These are phyloP conservation scores for Mactra quadrangularis DNA, from an alignment of 1,140 invertebrate genomes.

Conservation along the genomic window DNA sequence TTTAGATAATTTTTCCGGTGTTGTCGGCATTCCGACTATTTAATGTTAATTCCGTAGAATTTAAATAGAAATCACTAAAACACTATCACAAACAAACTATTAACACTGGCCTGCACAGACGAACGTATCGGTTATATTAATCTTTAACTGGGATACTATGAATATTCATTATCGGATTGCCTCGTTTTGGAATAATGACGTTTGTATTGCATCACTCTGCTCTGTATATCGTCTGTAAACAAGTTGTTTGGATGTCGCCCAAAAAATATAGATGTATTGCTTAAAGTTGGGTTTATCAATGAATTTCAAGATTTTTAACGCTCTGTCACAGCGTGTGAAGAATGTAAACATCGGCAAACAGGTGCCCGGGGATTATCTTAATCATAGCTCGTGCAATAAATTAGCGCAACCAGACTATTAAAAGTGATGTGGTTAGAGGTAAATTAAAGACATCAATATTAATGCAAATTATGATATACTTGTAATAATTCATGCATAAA, in stretches of 20 bases:
- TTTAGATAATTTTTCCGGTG: conserved; percentile 70
- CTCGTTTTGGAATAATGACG: conserved; percentile 38
- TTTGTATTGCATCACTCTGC: conserved; percentile 46
- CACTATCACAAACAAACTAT: background rate
- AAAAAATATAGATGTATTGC: background rate
- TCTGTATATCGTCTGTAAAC: background rate
- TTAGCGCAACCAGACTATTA: too few species aligned
- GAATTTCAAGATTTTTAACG: too few species aligned
- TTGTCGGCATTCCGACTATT: conserved; percentile 65
- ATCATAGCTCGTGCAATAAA: too few species aligned
- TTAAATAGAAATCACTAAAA: background rate
- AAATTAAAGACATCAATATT: too few species aligned
- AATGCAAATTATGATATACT: too few species aligned
- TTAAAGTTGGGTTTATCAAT: too few species aligned
- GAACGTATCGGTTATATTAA: background rate
- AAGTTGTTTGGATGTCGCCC: background rate
- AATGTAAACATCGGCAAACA: too few species aligned
- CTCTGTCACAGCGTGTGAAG: too few species aligned
- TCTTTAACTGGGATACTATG: background rate
- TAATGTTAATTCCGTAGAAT: background rate
- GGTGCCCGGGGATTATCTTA: too few species aligned
- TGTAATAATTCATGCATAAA: too few species aligned
- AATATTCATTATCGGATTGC: conserved; percentile 19
- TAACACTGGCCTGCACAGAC: background rate
- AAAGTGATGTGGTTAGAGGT: too few species aligned